A percentile compares a stretch with the other conserved stretches of the same genome.
Evolutionary conservation across 2,797 vertebrate genomes (phyloP).

Genomic region (Odontamblyopus rebecca): DNA sequence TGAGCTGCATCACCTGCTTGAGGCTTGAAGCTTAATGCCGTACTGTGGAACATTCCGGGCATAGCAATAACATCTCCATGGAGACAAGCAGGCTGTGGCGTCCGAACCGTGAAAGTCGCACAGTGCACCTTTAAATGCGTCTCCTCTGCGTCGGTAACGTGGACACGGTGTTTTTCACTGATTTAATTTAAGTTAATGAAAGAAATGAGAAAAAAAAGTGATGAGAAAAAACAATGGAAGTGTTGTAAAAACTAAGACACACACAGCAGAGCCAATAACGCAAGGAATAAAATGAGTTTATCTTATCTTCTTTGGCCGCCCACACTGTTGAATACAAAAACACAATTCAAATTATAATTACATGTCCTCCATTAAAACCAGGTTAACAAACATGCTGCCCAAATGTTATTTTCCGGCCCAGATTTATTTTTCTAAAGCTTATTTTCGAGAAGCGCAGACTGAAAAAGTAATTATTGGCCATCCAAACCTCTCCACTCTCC

Average conservation of each 20-base stretch:
- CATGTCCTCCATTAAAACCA: background rate
- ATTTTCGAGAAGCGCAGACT: background rate
- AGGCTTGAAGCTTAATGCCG: too few species aligned
- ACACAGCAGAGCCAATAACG: background rate
- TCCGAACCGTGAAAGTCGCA: too few species aligned
- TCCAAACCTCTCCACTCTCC: conserved; percentile 1
- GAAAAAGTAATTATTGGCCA: background rate
- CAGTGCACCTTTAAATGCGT: too few species aligned
- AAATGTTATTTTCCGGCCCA: background rate
- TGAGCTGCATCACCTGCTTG: too few species aligned
- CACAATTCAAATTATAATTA: background rate
- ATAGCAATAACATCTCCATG: too few species aligned
- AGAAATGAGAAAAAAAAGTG: background rate
- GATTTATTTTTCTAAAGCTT: background rate
- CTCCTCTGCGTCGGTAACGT: too few species aligned
- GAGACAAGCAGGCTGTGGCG: too few species aligned
- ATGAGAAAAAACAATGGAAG: background rate
- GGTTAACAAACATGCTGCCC: background rate
- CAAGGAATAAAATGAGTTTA: background rate
- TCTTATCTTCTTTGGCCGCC: background rate
- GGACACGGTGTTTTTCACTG: too few species aligned
- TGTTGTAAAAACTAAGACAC: background rate
- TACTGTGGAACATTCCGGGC: too few species aligned
- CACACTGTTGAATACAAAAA: background rate
- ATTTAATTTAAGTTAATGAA: background rate